Evolutionary conservation across 2,888 invertebrate species (phyloP).

Genomic region (Dusona sp.): DNA sequence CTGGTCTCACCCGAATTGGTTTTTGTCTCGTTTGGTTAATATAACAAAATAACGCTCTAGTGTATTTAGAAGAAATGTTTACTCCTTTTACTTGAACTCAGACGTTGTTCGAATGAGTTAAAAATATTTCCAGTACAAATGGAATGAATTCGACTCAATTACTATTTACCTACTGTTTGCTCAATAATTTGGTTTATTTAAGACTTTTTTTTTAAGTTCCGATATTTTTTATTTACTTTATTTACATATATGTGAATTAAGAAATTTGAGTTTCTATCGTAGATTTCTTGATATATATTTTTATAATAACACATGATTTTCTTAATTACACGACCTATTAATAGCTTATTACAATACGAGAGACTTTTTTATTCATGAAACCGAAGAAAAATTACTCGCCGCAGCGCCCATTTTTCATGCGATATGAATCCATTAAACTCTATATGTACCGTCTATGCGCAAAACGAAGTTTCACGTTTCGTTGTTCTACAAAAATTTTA

Average conservation of each 20-base stretch:
- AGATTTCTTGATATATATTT: conserved; percentile 1
- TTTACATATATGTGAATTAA: not conserved
- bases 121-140: not conserved
- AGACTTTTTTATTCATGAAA: conserved; percentile 24
- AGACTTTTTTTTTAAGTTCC: not conserved
- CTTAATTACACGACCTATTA: conserved; percentile 2
- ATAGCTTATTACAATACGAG: conserved; percentile 12
- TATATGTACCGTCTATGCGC: conserved; percentile 74
- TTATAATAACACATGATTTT: not conserved
- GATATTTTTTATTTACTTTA: conserved; percentile 7
- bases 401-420: conserved; percentile 83
- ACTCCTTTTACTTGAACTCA: not conserved
- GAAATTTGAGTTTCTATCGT: not conserved
- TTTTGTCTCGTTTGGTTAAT: conserved; percentile 38
- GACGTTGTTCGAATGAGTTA: not conserved
- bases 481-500: conserved; percentile 52
- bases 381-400: conserved; percentile 76
- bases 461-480: conserved; percentile 61
- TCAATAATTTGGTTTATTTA: not conserved
- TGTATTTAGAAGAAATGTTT: not conserved
- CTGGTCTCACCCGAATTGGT: conserved; percentile 9
- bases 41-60: not conserved
- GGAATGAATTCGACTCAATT: not conserved
- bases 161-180: not conserved
- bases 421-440: conserved; percentile 81